Percentiles rank a stretch among this genome's conserved stretches.
phyloP scores from a whole-genome alignment of 2,797 vertebrate genomes.

The Oreortyx pictus region DNA sequence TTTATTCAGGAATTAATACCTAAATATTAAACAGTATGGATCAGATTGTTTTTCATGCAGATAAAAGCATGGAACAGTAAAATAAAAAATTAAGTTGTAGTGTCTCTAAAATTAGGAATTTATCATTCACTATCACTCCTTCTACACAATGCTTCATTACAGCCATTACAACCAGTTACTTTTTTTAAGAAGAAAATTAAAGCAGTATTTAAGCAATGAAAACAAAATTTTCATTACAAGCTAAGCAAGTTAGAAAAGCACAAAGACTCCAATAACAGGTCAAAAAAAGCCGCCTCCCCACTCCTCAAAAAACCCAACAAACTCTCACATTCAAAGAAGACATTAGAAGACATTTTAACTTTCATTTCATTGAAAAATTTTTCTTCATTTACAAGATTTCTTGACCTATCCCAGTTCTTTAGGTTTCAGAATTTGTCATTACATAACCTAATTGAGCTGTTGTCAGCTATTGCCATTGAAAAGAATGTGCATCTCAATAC shows the following conservation, averaged over 20 bases:
- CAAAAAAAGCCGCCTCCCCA: background rate
- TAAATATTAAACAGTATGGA: conserved; percentile 1
- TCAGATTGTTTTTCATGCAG: background rate
- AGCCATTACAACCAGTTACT: background rate
- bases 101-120: background rate
- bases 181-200: background rate
- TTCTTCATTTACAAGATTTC: background rate
- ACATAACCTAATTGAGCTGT: background rate
- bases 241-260: background rate
- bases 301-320: background rate
- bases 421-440: accelerated
- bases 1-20: background rate
- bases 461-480: background rate
- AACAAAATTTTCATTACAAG: conserved; percentile 1
- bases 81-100: background rate
- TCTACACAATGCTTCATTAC: background rate
- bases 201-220: background rate
- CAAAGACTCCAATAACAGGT: background rate
- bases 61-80: background rate
- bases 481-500: background rate
- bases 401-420: background rate
- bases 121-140: background rate
- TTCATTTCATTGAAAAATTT: background rate
- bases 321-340: background rate
- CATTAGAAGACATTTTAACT: background rate